These are phyloP conservation scores for Rafetus swinhoei DNA, from an alignment of 2,113 vertebrate species.

Conservation along the genomic window DNA sequence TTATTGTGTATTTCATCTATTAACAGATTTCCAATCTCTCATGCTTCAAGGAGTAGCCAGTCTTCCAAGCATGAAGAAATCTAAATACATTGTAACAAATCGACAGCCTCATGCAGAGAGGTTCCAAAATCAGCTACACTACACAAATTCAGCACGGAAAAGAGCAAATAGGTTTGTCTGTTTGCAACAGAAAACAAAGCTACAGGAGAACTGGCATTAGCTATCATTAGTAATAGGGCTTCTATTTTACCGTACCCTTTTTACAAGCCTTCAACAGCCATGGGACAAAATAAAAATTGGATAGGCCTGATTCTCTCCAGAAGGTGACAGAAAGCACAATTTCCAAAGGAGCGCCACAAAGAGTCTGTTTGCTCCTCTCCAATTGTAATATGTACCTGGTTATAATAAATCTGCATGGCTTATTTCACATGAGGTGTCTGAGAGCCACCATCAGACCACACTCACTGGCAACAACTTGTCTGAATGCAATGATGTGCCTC, in stretches of 20 bases:
- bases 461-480: slow-evolving; percentile 13
- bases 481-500: not conserved
- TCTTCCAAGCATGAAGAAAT: not conserved
- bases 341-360: slow-evolving; percentile 12
- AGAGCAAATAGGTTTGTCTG: not conserved
- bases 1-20: not conserved
- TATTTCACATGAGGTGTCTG: not conserved
- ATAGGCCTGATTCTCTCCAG: not conserved
- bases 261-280: not conserved
- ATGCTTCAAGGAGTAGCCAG: not conserved
- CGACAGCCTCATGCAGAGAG: not conserved
- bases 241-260: not conserved
- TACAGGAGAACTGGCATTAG: not conserved
- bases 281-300: not conserved
- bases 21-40: not conserved
- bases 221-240: not conserved
- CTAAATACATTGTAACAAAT: not conserved
- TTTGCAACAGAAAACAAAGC: not conserved
- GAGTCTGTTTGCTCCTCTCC: slow-evolving; percentile 1
- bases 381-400: slow-evolving; percentile 30
- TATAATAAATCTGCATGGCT: not conserved
- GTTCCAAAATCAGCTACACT: not conserved
- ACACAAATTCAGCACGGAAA: not conserved
- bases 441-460: slow-evolving; percentile 27
- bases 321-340: not conserved